These are phyloP conservation scores for Poecilia wingei DNA, from an alignment of 2,797 vertebrate species.

Conservation along the genomic window DNA sequence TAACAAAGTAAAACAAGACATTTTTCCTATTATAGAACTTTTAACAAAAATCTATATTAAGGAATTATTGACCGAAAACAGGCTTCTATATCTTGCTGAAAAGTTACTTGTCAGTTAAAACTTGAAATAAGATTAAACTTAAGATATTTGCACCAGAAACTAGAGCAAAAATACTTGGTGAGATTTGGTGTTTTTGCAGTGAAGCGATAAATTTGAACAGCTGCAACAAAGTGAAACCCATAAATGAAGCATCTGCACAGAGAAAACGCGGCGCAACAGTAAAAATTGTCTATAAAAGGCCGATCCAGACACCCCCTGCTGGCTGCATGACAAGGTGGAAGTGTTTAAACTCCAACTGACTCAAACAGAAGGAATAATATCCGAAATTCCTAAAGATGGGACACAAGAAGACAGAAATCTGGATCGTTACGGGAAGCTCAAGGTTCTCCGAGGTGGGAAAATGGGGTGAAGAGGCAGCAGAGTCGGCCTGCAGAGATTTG, in stretches of 20 bases:
- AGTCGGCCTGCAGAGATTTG: conserved; percentile 79
- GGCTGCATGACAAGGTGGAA: conserved; percentile 13
- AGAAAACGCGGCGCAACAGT: neutral
- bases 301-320: conserved; percentile 34
- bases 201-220: neutral
- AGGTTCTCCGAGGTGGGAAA: conserved; percentile 75
- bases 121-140: too few species aligned
- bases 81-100: too few species aligned
- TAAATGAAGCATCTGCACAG: neutral
- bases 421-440: conserved; percentile 40
- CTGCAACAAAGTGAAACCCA: neutral
- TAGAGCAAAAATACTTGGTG: too few species aligned
- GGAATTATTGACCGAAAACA: too few species aligned
- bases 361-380: neutral
- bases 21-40: too few species aligned
- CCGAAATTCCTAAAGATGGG: neutral
- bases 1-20: too few species aligned
- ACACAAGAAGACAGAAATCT: neutral
- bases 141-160: too few species aligned
- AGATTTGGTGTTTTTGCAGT: too few species aligned
- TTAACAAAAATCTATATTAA: too few species aligned
- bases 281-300: conserved; percentile 10
- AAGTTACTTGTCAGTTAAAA: too few species aligned
- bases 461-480: conserved; percentile 21
- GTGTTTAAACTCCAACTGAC: conserved; percentile 21